These are phyloP conservation scores for Tanypteryx hageni DNA, from an alignment of 2,888 invertebrate genomes.

Conservation along the genomic window DNA sequence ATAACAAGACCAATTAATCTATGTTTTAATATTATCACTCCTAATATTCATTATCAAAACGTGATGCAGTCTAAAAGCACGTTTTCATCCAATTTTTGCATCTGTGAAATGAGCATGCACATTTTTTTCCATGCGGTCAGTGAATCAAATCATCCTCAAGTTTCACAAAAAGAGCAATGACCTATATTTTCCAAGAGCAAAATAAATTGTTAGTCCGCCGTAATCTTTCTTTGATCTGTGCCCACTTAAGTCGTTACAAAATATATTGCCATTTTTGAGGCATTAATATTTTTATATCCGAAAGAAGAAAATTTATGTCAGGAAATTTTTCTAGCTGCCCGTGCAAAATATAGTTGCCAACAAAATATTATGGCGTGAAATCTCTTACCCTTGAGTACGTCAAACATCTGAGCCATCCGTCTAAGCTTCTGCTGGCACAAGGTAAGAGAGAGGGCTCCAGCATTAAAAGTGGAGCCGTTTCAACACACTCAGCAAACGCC, in stretches of 20 bases:
- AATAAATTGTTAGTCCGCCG: background rate
- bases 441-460: slow-evolving; percentile 8
- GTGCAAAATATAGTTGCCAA: slow-evolving; percentile 39
- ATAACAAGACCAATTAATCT: too few species aligned
- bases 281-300: background rate
- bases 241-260: background rate
- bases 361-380: slow-evolving; percentile 60
- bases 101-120: too few species aligned
- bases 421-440: slow-evolving; percentile 53
- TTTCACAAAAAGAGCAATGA: background rate
- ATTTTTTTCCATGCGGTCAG: too few species aligned
- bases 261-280: slow-evolving; percentile 25
- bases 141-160: too few species aligned
- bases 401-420: slow-evolving; percentile 36
- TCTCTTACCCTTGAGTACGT: slow-evolving; percentile 43
- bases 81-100: background rate
- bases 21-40: too few species aligned
- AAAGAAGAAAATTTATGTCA: background rate
- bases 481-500: slow-evolving; percentile 46
- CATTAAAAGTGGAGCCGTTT: slow-evolving; percentile 53
- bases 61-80: background rate
- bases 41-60: background rate
- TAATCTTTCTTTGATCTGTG: background rate
- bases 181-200: background rate
- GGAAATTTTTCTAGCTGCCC: background rate